Conservation (phyloP, 1,140 invertebrate species). For the Neotoxoptera formosana region DNA sequence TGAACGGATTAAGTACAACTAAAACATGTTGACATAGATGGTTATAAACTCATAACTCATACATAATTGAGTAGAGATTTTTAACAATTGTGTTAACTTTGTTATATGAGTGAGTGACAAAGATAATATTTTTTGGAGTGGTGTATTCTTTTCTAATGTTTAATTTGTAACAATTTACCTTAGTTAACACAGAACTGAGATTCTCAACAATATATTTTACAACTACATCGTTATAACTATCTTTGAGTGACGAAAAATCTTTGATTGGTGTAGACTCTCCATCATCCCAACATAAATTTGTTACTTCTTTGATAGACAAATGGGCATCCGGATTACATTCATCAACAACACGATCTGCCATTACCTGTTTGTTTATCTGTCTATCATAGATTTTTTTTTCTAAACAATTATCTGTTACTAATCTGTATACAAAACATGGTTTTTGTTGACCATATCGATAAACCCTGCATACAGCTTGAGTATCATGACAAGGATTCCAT, state of each 20-base stretch:
- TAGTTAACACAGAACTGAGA: constrained; percentile 76
- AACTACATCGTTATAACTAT: constrained; percentile 82
- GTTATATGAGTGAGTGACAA: not conserved
- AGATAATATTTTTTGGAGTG: not conserved
- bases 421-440: constrained; percentile 92
- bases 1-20: not conserved
- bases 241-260: constrained; percentile 74
- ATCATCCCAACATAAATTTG: constrained; percentile 91
- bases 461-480: constrained; percentile 96
- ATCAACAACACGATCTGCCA: constrained; percentile 97
- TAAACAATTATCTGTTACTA: constrained; percentile 95
- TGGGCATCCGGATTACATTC: constrained; percentile 97
- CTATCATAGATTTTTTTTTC: constrained; percentile 98
- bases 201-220: constrained; percentile 77
- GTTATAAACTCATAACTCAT: not conserved
- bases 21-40: not conserved
- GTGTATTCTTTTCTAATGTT: not conserved
- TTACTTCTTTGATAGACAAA: constrained; percentile 92
- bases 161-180: constrained; percentile 63
- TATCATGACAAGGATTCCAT: constrained; percentile 99
- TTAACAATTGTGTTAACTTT: not conserved
- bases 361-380: constrained; percentile 97
- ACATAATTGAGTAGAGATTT: not conserved
- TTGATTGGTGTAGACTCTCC: constrained; percentile 76
- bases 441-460: constrained; percentile 97